Evolutionary conservation across 2,888 invertebrate genomes (phyloP).

Genomic region (Physocephala rufipes): DNA sequence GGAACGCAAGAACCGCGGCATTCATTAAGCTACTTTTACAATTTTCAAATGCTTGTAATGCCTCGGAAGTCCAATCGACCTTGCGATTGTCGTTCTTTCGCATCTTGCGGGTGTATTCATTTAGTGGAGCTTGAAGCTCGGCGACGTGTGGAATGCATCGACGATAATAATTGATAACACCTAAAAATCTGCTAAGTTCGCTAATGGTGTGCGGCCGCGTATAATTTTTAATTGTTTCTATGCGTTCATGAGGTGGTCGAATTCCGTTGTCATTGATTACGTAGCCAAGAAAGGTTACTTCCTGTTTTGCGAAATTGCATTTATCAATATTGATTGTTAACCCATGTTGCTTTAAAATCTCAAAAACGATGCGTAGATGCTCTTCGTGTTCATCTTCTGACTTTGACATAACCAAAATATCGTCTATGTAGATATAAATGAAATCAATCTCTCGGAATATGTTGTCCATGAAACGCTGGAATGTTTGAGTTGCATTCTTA

Average conservation of each 20-base stretch:
- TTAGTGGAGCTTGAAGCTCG: not conserved
- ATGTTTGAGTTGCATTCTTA: constrained; percentile 58
- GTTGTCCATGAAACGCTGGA: constrained; percentile 56
- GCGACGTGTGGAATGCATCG: constrained; percentile 21
- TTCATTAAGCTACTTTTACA: constrained; percentile 18
- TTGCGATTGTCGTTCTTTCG: constrained; percentile 4
- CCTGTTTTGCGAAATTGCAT: constrained; percentile 21
- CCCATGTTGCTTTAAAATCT: constrained; percentile 32
- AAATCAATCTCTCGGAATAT: constrained; percentile 48
- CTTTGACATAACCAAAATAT: constrained; percentile 48
- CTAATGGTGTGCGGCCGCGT: constrained; percentile 13
- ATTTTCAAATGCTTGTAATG: constrained; percentile 18
- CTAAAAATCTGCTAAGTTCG: no score
- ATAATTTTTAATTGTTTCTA: constrained; percentile 11
- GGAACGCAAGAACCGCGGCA: constrained; percentile 17
- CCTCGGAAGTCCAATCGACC: constrained; percentile 1
- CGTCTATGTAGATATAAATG: constrained; percentile 50
- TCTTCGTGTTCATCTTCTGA: constrained; percentile 40
- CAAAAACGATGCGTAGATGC: constrained; percentile 44
- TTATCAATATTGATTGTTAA: constrained; percentile 28
- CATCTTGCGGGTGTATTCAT: constrained; percentile 1
- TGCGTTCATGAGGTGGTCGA: constrained; percentile 1
- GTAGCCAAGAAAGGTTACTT: constrained; percentile 17
- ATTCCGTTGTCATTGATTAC: constrained; percentile 11
- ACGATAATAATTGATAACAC: constrained; percentile 4